Evolutionary conservation across 2,113 vertebrate genomes (phyloP).

Genomic region (Ranitomeya variabilis): DNA sequence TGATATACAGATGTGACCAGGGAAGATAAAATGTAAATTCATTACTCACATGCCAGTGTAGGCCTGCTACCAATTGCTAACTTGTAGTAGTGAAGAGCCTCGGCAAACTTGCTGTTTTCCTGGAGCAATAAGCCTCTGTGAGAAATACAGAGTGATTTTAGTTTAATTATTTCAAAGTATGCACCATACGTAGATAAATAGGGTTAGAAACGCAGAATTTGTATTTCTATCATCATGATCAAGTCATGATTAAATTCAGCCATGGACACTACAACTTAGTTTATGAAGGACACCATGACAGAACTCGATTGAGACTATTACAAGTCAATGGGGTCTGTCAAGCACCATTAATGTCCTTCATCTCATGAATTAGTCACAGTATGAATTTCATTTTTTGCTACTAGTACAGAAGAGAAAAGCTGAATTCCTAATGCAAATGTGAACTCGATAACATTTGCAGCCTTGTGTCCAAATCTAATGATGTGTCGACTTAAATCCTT

Average conservation of each 20-base stretch:
- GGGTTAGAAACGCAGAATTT: neutral
- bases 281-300: no score
- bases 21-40: conserved; percentile 60
- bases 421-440: no score
- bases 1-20: conserved; percentile 41
- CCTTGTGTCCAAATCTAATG: neutral
- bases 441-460: no score
- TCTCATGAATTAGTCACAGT: no score
- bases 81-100: conserved; percentile 96
- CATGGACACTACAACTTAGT: neutral
- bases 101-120: conserved; percentile 93
- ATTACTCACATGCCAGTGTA: conserved; percentile 96
- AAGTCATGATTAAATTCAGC: neutral
- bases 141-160: conserved; percentile 26
- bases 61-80: conserved; percentile 96
- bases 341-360: no score
- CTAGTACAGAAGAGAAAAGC: no score
- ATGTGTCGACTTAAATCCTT: neutral
- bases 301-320: no score
- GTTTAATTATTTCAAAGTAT: neutral
- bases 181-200: neutral
- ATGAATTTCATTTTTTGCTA: no score
- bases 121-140: conserved; percentile 92
- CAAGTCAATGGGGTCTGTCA: no score
- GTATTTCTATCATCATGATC: neutral